Conservation (phyloP, 1,140 invertebrate genomes). For the Phthorimaea operculella region DNA sequence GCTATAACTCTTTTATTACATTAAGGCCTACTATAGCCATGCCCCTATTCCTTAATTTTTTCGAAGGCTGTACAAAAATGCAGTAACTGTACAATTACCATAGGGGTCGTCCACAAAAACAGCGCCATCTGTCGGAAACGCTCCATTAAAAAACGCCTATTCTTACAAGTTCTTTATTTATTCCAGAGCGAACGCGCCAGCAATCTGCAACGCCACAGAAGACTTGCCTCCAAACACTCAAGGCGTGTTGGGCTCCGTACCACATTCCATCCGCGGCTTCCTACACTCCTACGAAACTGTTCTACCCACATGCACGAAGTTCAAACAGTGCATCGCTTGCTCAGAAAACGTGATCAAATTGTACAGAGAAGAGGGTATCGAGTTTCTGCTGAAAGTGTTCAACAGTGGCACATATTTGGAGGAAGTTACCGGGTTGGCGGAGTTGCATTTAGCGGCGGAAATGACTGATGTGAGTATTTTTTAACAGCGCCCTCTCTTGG, state of each 20-base stretch:
- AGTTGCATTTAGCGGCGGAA: constrained; percentile 76
- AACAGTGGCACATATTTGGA: constrained; percentile 88
- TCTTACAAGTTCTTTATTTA: too few relatives aligned
- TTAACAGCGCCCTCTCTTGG: too few relatives aligned
- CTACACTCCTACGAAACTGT: constrained; percentile 83
- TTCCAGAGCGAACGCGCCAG: constrained; percentile 72
- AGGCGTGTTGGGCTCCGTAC: constrained; percentile 84
- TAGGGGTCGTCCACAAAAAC: too few relatives aligned
- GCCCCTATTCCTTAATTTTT: too few relatives aligned
- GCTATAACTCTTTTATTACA: too few relatives aligned
- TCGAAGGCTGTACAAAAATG: too few relatives aligned
- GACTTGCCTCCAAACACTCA: constrained; percentile 67
- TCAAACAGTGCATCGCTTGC: constrained; percentile 93
- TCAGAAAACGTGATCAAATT: constrained; percentile 76
- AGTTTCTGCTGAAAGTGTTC: constrained; percentile 88
- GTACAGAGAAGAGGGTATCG: constrained; percentile 75
- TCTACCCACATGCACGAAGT: constrained; percentile 84
- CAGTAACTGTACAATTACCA: too few relatives aligned
- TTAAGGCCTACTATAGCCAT: too few relatives aligned
- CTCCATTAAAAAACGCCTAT: too few relatives aligned
- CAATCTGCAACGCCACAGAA: constrained; percentile 61
- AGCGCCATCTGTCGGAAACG: too few relatives aligned
- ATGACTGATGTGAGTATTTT: constrained; percentile 69
- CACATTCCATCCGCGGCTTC: constrained; percentile 95
- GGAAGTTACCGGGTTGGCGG: constrained; percentile 85